Evolutionary conservation across 2,797 vertebrate genomes (phyloP).

Genomic region (Gymnocypris eckloni): DNA sequence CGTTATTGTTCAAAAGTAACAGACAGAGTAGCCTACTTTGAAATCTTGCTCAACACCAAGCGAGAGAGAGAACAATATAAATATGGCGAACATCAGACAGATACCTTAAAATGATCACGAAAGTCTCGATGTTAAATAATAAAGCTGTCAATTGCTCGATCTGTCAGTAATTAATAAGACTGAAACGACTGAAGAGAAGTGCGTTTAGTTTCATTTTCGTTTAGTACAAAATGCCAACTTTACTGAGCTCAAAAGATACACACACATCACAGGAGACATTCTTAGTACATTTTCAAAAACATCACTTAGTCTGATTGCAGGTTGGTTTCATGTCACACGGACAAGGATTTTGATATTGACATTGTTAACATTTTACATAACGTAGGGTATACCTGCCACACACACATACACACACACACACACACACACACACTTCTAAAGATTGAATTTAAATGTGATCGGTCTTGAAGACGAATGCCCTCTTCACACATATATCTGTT

Average conservation of each 20-base stretch:
- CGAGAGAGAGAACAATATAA: not conserved
- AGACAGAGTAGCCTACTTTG: not conserved
- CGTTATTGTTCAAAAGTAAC: not conserved
- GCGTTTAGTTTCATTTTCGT: slow-evolving; percentile 3
- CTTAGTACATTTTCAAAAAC: too few species aligned
- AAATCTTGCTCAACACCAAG: not conserved
- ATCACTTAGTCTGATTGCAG: too few species aligned
- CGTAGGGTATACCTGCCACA: too few species aligned
- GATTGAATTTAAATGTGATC: not conserved
- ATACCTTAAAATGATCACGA: not conserved
- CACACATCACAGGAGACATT: too few species aligned
- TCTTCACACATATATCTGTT: not conserved
- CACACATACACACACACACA: too few species aligned
- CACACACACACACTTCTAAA: not conserved
- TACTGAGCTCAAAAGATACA: too few species aligned
- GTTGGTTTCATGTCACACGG: too few species aligned
- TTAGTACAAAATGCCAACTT: not conserved
- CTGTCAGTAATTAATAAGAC: not conserved
- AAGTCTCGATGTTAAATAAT: not conserved
- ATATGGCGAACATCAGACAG: not conserved
- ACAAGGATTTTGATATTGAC: too few species aligned
- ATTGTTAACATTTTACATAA: too few species aligned
- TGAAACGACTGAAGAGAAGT: not conserved
- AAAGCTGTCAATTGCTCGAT: not conserved
- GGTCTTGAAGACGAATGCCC: not conserved